These are phyloP conservation scores for Aix galericulata DNA, from an alignment of 2,113 vertebrate genomes.

Conservation along the genomic window DNA sequence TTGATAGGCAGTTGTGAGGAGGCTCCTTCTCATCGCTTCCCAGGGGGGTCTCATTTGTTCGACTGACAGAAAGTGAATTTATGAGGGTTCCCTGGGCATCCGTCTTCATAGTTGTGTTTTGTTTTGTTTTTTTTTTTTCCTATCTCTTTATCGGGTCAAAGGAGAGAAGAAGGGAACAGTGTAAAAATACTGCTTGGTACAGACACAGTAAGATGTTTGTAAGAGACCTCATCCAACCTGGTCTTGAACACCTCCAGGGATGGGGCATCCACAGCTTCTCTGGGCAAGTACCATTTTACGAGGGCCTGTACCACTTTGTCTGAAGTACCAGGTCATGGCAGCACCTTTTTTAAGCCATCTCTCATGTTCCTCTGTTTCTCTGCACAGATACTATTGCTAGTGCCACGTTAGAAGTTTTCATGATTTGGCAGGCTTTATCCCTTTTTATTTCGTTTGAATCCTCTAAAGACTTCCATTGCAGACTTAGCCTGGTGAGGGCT, in stretches of 20 bases:
- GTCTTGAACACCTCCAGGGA: too few relatives aligned
- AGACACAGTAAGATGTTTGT: background rate
- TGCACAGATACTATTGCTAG: background rate
- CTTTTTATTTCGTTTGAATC: background rate
- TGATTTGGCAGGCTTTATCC: background rate
- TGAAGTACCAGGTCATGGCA: background rate
- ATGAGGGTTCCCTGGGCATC: slow-evolving; percentile 15
- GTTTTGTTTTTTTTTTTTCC: too few relatives aligned
- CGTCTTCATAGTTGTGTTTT: background rate
- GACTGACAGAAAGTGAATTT: slow-evolving; percentile 13
- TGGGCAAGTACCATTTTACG: too few relatives aligned
- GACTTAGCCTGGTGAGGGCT: background rate
- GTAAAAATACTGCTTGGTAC: background rate
- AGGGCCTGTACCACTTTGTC: background rate
- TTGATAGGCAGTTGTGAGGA: slow-evolving; percentile 27
- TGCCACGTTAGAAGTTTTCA: background rate
- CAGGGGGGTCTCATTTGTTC: slow-evolving; percentile 24
- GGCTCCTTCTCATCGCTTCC: background rate
- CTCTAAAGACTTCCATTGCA: background rate
- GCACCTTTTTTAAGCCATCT: background rate
- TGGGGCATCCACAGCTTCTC: too few relatives aligned
- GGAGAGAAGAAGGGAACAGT: background rate
- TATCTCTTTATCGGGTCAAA: slow-evolving; percentile 24
- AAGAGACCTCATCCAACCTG: background rate
- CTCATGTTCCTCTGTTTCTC: background rate